These are phyloP conservation scores for Cheirogaleus medius DNA, from an alignment of 2,113 vertebrate species.

Conservation along the genomic window DNA sequence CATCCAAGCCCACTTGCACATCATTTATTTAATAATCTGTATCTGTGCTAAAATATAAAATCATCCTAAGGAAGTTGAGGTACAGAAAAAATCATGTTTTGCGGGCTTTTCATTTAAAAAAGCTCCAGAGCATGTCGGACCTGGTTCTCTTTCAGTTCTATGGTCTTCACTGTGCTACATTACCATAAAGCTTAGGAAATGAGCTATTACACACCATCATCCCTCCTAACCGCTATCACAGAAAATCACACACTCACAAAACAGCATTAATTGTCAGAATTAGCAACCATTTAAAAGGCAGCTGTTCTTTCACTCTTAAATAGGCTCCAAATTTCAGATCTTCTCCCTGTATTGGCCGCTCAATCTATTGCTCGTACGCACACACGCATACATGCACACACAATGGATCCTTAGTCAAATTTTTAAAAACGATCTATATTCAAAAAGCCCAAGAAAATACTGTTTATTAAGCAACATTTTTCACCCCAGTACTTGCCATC, in stretches of 20 bases:
- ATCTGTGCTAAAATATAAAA: constrained; percentile 54
- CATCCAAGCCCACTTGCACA: constrained; percentile 59
- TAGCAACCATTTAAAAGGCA: constrained; percentile 87
- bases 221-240: constrained; percentile 80
- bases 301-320: constrained; percentile 85
- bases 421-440: constrained; percentile 20
- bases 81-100: constrained; percentile 47
- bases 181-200: constrained; percentile 85
- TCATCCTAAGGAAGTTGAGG: constrained; percentile 63
- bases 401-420: not conserved
- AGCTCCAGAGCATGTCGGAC: constrained; percentile 37
- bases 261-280: constrained; percentile 85
- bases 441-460: not conserved
- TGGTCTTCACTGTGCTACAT: constrained; percentile 75
- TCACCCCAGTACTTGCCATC: constrained; percentile 58
- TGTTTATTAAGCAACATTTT: constrained; percentile 68
- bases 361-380: constrained; percentile 59
- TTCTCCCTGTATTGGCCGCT: constrained; percentile 69
- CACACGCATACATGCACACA: constrained; percentile 1
- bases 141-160: constrained; percentile 73
- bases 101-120: constrained; percentile 60
- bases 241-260: constrained; percentile 83
- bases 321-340: constrained; percentile 81
- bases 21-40: constrained; percentile 67
- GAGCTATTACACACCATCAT: constrained; percentile 84